phyloP scores from a whole-genome alignment of 2,888 invertebrate genomes.

The Hyppa rectilinea region DNA sequence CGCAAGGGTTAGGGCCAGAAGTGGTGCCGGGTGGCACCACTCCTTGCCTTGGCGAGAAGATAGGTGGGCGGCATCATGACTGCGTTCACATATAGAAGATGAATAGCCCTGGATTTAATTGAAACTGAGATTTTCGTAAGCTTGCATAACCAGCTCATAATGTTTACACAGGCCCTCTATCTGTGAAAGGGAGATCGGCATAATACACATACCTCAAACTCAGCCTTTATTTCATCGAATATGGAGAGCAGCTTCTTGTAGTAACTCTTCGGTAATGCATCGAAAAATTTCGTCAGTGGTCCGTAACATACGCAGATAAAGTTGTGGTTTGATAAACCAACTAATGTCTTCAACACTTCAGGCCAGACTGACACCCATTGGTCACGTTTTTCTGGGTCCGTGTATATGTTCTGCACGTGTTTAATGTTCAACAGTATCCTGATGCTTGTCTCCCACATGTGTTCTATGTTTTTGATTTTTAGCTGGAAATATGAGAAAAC shows the following conservation, averaged over 20 bases:
- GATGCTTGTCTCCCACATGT: constrained; percentile 91
- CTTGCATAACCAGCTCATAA: not conserved
- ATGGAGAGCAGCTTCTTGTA: constrained; percentile 88
- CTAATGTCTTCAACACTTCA: constrained; percentile 92
- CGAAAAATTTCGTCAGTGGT: constrained; percentile 91
- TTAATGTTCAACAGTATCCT: constrained; percentile 91
- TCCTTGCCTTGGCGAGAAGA: not conserved
- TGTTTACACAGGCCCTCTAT: not conserved
- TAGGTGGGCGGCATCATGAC: not conserved
- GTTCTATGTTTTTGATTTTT: constrained; percentile 92
- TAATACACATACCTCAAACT: constrained; percentile 88
- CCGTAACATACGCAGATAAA: constrained; percentile 92
- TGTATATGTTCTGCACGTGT: constrained; percentile 92
- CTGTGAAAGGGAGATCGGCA: not conserved
- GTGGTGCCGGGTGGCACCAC: too few relatives aligned
- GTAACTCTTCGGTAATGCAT: constrained; percentile 90
- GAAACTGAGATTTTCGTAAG: not conserved
- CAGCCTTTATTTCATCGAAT: constrained; percentile 91
- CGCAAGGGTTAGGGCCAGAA: too few relatives aligned
- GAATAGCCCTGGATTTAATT: not conserved
- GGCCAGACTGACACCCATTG: constrained; percentile 91
- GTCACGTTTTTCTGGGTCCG: constrained; percentile 91
- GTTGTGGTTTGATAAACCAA: constrained; percentile 92
- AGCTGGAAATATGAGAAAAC: constrained; percentile 81
- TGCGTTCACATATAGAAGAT: not conserved